Conservation (phyloP, 2,888 invertebrate species). For the Lobophora halterata region DNA sequence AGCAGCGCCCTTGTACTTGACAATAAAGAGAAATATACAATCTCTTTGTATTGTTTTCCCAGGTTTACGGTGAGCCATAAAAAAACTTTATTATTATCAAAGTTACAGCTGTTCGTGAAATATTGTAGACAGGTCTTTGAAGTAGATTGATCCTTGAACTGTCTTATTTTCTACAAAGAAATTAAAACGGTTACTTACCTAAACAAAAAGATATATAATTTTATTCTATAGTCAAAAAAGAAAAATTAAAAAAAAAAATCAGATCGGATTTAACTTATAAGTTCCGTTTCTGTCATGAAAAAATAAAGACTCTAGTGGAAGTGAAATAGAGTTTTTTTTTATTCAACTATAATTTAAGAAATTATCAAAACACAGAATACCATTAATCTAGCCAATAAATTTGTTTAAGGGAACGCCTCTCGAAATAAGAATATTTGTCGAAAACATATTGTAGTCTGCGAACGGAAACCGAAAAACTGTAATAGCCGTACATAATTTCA, state of each 20-base stretch:
- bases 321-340: no score
- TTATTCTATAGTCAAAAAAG: no score
- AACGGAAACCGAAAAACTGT: constrained; percentile 67
- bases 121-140: no score
- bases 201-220: constrained; percentile 1
- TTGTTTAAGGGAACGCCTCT: constrained; percentile 45
- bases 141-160: no score
- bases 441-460: constrained; percentile 56
- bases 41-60: constrained; percentile 55
- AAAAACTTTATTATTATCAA: constrained; percentile 32
- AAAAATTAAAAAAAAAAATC: no score
- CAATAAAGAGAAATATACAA: constrained; percentile 66
- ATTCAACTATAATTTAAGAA: constrained; percentile 14
- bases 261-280: no score
- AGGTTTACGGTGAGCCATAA: constrained; percentile 33
- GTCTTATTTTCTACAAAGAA: no score
- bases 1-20: constrained; percentile 64
- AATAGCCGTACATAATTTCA: constrained; percentile 63
- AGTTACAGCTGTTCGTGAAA: constrained; percentile 17
- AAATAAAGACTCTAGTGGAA: no score
- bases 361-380: constrained; percentile 35
- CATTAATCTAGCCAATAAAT: constrained; percentile 48
- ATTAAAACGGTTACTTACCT: no score
- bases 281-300: no score
- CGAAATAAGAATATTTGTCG: constrained; percentile 49